Percentiles rank a stretch among this genome's conserved stretches.
phyloP scores from a whole-genome alignment of 2,888 invertebrate genomes.

The Nephrotoma flavescens region DNA sequence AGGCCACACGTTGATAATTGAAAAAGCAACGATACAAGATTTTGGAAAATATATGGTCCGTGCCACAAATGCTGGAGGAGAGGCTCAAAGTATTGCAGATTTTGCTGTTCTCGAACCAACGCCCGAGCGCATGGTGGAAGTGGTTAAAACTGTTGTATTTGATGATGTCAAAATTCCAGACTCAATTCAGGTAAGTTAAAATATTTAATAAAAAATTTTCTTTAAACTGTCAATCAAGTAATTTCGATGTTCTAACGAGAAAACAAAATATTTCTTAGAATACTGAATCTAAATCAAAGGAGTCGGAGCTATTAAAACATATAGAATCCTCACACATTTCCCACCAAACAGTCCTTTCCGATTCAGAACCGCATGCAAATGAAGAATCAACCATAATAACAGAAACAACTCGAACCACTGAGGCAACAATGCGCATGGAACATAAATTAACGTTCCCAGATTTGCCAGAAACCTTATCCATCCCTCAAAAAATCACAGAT shows the following conservation, averaged over 20 bases:
- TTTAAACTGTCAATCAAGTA: neutral
- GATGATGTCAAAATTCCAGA: conserved; percentile 35
- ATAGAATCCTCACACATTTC: neutral
- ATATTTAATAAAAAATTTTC: neutral
- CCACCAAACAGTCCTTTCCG: conserved; percentile 8
- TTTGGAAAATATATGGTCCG: conserved; percentile 63
- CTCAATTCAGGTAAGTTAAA: conserved; percentile 24
- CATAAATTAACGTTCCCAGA: conserved; percentile 29
- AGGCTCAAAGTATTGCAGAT: conserved; percentile 68
- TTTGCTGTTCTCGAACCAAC: conserved; percentile 57
- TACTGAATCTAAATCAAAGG: neutral
- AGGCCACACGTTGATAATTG: conserved; percentile 51
- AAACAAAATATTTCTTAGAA: neutral
- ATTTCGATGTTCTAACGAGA: neutral
- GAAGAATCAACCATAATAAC: conserved; percentile 32
- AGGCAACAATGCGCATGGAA: conserved; percentile 34
- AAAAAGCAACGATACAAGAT: conserved; percentile 50
- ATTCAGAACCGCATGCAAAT: conserved; percentile 28
- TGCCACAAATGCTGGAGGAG: conserved; percentile 62
- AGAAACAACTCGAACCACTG: conserved; percentile 33
- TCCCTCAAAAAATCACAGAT: conserved; percentile 13
- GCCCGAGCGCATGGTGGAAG: conserved; percentile 50
- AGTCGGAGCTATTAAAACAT: conserved; percentile 1
- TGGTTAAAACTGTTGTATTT: conserved; percentile 48
- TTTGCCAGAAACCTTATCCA: conserved; percentile 14